A percentile compares a stretch with the other conserved stretches of the same genome.
Evolutionary conservation across 2,113 vertebrate genomes (phyloP).

Genomic region (Crotalus viridis): DNA sequence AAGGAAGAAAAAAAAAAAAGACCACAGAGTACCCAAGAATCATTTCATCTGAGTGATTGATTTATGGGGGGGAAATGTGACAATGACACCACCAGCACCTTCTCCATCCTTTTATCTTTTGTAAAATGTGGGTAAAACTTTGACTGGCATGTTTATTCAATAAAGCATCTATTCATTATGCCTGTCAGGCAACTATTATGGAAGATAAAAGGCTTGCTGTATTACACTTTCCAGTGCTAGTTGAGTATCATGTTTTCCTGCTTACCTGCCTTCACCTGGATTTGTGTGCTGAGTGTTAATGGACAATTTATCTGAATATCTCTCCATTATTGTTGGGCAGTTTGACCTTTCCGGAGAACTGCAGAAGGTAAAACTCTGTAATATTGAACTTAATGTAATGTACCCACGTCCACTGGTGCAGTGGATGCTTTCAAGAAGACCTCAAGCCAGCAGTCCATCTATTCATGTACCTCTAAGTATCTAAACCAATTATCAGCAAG

Average conservation of each 20-base stretch:
- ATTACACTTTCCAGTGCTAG: not conserved
- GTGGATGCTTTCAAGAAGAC: not conserved
- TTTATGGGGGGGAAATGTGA: slow-evolving; percentile 43
- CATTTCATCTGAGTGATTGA: slow-evolving; percentile 34
- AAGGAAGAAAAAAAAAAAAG: slow-evolving; percentile 6
- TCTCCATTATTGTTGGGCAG: not conserved
- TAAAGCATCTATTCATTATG: slow-evolving; percentile 58
- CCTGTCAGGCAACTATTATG: slow-evolving; percentile 45
- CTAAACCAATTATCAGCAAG: not conserved
- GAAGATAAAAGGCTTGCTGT: not conserved
- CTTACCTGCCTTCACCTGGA: not conserved
- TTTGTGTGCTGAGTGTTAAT: not conserved
- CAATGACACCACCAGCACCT: slow-evolving; percentile 35
- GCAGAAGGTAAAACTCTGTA: not conserved
- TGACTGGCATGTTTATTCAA: slow-evolving; percentile 69
- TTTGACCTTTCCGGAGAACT: not conserved
- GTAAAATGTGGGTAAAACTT: slow-evolving; percentile 42
- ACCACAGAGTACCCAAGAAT: slow-evolving; percentile 12
- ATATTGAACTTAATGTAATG: not conserved
- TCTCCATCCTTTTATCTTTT: slow-evolving; percentile 42
- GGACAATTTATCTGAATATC: not conserved
- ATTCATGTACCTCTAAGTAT: not conserved
- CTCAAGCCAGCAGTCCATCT: not conserved
- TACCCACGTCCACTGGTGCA: not conserved
- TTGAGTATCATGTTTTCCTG: slow-evolving; percentile 3